Percentiles rank a stretch among this genome's conserved stretches.
These are phyloP conservation scores for Myiotriccus ornatus DNA, from an alignment of 2,797 vertebrate species.

Conservation along the genomic window DNA sequence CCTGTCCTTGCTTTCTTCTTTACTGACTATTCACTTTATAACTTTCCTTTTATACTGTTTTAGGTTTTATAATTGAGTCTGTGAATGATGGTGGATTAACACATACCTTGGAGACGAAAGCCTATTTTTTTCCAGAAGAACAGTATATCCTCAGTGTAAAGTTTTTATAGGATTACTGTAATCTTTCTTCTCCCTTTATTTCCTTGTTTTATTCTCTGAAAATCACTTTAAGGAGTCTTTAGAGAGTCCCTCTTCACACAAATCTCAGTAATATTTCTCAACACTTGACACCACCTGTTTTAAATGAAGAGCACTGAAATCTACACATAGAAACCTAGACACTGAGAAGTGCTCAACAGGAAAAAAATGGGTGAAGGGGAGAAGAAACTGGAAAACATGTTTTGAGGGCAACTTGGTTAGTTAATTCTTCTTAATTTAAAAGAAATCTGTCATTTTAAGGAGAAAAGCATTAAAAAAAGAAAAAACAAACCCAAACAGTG, in stretches of 20 bases:
- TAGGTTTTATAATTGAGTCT: background rate
- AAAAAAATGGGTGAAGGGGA: rapidly evolving
- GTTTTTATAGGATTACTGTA: background rate
- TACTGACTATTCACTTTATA: background rate
- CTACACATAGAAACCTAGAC: background rate
- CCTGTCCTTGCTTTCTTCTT: background rate
- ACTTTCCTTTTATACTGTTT: background rate
- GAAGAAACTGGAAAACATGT: background rate
- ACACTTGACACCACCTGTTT: background rate
- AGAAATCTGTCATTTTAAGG: background rate
- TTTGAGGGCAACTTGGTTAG: background rate
- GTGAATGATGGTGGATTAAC: background rate
- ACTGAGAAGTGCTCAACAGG: background rate
- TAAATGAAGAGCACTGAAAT: background rate
- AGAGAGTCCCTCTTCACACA: background rate
- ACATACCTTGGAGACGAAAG: background rate
- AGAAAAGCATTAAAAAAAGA: background rate
- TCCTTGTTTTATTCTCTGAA: conserved; percentile 18
- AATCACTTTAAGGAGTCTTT: background rate
- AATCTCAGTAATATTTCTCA: background rate
- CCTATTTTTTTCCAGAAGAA: background rate
- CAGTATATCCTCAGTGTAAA: background rate
- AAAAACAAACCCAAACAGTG: background rate
- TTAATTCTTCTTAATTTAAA: background rate
- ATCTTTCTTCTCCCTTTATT: background rate